Evolutionary conservation across 2,113 vertebrate genomes (phyloP), one percentile per base, ranked within the genome.

Genomic region (Sorex fumeus): DNA sequence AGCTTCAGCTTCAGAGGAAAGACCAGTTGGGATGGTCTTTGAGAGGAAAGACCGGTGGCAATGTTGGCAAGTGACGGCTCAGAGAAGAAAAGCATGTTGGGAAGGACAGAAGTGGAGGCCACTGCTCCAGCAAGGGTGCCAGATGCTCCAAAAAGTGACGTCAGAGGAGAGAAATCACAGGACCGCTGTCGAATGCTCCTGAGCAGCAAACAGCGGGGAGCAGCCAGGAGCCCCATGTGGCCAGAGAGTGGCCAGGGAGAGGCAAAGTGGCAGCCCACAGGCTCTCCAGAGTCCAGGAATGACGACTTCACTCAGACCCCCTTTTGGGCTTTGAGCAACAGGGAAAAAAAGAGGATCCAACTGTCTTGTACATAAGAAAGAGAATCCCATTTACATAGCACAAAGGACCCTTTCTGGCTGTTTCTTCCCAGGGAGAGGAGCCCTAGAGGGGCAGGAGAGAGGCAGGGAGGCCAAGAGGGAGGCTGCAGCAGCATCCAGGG

Each of bases 181-280:
- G 57, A 8, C 15, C 2, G 9, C 67, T 21, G 9, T 6, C 0
- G 27, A 25, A 6, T 60, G 57, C 57, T 60, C 57, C 53, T 19
- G 6, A 60, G 18, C 64, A 36, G 36, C 7, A 47, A 40, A n/a
- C 3, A 1, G 74, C 0, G 0, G 23, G 28, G 43, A 74, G 18
- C 74, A 28, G 18, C 8, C 16, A 7, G 25, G 16, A 4, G 6
- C 7, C n/a, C 34, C 12, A 6, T 0, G 30, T 1, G 8, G 32
- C 32, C 23, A 32, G 11, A 60, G 34, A 8, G 0, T 0, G 30
- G 70, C 13, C 0, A 6, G 50, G 2, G 18, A 43, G 21, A 0
- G 0, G 25, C 72, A 21, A 23, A 36, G 32, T 0, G 40, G 43
- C 47, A 23, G 8, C 19, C 3, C 23, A 6, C 0, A 6, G 43